Base-by-base conservation (phyloP, 2,888 invertebrate species). In the Drosophila anomelani region DNA sequence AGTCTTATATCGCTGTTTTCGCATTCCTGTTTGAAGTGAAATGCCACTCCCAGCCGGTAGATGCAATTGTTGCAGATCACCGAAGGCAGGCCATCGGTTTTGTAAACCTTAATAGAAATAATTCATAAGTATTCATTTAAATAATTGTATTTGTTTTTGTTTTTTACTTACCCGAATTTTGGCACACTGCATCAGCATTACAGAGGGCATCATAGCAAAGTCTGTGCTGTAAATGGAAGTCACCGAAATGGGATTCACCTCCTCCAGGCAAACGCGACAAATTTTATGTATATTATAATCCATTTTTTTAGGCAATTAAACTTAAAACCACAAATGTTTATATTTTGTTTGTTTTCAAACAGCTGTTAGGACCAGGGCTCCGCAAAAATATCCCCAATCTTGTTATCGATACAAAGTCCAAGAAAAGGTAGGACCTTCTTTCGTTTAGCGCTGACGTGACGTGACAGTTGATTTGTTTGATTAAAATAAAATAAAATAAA, bases 61-160 rank as follows among this genome's bases (percentile, higher is more conserved):
- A 94, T 93, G 80, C 95, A 95, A 79, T 94, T 94, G 75, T 94
- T 94, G 76, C 95, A 95, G 80, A 95, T 94, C 66, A 94, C 94
- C 36, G 94, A 93, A 1, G 95, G 94, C 41, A 95, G 80, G 5
- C 94, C 94, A 91, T 95, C 95, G 71, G 93, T 93, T 91, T 93
- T 94, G 92, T 94, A 91, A 4, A 93, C 93, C 91, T 89, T 23
- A 8, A 26, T 26, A 20, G 4, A 26, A 34, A 12, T 12, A n/a
- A 13, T 51, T 8, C 5, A 23, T 41, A 34, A 34, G 34, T 34
- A 34, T 34, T 4, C 0, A 12, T 26, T 15, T 13, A 13, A 46
- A 26, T 1, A 46, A 15, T 46, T n/a, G 1, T n/a, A n/a, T 29
- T 29, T 6, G 29, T 29, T 29, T 20, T 43, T 12, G 6, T 0